A percentile compares a stretch with the other conserved stretches of the same genome.
Conservation (phyloP, 1,140 invertebrate genomes). For the Drosophila burlai region DNA sequence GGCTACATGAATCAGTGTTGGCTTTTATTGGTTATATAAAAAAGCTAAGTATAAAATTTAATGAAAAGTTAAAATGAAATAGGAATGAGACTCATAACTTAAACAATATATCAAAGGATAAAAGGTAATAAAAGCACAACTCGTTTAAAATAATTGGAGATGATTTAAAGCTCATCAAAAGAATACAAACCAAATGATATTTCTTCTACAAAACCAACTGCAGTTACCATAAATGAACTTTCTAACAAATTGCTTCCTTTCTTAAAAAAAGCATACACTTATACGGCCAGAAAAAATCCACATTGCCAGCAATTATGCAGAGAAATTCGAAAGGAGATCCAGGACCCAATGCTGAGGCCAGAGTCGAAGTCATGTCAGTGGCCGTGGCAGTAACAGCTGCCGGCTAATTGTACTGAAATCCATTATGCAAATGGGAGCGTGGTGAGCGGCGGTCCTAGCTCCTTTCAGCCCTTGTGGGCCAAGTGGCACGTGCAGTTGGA, state of each 20-base stretch:
- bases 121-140: background rate
- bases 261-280: background rate
- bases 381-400: conserved; percentile 28
- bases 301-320: background rate
- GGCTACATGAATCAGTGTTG: conserved; percentile 14
- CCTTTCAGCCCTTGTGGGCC: conserved; percentile 1
- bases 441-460: background rate
- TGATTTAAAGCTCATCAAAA: background rate
- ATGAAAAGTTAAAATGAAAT: background rate
- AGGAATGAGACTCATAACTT: background rate
- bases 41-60: background rate
- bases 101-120: background rate
- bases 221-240: background rate
- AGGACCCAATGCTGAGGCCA: conserved; percentile 2
- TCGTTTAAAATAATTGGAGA: background rate
- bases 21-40: background rate
- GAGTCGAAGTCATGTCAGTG: conserved; percentile 48
- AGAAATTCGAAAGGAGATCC: background rate
- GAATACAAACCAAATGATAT: background rate
- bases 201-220: background rate
- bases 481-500: conserved; percentile 30
- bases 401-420: conserved; percentile 70
- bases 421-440: conserved; percentile 65
- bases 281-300: conserved; percentile 1
- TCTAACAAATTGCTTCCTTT: background rate